Evolutionary conservation across 2,113 vertebrate species (phyloP).

Genomic region (Bettongia penicillata): DNA sequence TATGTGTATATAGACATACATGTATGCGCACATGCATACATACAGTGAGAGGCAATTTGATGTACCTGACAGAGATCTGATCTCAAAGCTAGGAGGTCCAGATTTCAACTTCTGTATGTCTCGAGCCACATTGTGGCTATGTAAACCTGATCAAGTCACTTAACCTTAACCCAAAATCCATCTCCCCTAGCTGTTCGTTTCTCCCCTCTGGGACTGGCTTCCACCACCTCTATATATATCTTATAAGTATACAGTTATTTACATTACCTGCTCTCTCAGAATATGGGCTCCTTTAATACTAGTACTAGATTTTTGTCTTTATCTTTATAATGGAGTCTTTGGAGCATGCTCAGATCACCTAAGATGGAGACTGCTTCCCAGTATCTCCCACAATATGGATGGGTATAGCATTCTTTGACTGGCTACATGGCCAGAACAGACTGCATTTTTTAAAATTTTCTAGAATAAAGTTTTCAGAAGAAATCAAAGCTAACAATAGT

Average conservation of each 20-base stretch:
- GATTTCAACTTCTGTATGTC: background rate
- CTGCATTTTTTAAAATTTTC: background rate
- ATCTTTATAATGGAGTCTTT: background rate
- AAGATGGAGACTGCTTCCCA: background rate
- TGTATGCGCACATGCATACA: background rate
- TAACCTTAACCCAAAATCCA: background rate
- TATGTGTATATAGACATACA: background rate
- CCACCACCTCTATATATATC: background rate
- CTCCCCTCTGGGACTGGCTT: background rate
- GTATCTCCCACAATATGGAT: too few species aligned
- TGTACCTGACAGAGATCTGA: background rate
- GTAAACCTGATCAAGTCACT: background rate
- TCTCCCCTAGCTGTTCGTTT: background rate
- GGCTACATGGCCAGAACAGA: too few species aligned
- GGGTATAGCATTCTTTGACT: too few species aligned
- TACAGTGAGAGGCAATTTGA: background rate
- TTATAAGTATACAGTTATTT: background rate
- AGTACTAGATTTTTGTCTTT: background rate
- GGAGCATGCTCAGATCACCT: background rate
- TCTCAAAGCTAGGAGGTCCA: background rate
- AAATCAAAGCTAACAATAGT: too few species aligned
- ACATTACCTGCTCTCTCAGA: background rate
- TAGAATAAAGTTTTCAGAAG: background rate
- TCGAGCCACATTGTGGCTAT: background rate
- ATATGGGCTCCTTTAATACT: background rate